Base-by-base conservation (phyloP, 2,797 vertebrate species). In the Antennarius maculatus region DNA sequence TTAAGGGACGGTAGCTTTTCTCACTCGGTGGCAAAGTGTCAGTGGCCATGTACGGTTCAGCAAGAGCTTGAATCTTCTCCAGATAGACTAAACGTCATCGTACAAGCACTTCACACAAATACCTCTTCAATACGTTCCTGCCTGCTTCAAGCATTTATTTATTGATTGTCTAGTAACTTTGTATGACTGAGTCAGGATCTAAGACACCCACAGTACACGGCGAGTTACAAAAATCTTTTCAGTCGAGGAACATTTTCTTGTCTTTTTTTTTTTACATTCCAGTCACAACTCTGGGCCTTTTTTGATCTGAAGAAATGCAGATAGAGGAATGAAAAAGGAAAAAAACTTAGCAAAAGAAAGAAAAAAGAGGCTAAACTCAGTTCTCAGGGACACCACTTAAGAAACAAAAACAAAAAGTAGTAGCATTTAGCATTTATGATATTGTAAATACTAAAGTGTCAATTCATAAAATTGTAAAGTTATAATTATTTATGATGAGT, bases 391-490 rank as follows among this genome's bases (percentile, higher is more conserved):
- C 90, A 93, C 96, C 95, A 96, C 93, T 95, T 95, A 96, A 96
- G 95, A 94, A 97, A 94, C 94, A 85, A 83, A 96, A 96, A 95
- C 93, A 94, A 93, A 95, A 95, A 92, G 91, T 92, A 94, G 94
- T 93, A 96, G 94, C 89, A 91, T 90, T 89, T 96, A 96, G 94
- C 96, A 95, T 98, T 96, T 98, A 98, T 97, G 92, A 95, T 95
- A 97, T 96, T 99, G 97, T 98, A 99, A 96, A 99, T 99, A 99
- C 91, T 23, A 95, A 97, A 95, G 96, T 98, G 95, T 97, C 95
- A 95, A 97, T 95, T 96, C 95, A 96, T 95, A 95, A 95, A 94
- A 96, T 96, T 98, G 96, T 98, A 98, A 98, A 98, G 93, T 97
- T 97, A 94, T 96, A 97, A 98, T 97, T 98, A 99, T 98, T 99